Percentiles rank a stretch among this genome's conserved stretches.
Evolutionary conservation across 1,140 invertebrate species (phyloP).

Genomic region (Copidosoma floridanum): DNA sequence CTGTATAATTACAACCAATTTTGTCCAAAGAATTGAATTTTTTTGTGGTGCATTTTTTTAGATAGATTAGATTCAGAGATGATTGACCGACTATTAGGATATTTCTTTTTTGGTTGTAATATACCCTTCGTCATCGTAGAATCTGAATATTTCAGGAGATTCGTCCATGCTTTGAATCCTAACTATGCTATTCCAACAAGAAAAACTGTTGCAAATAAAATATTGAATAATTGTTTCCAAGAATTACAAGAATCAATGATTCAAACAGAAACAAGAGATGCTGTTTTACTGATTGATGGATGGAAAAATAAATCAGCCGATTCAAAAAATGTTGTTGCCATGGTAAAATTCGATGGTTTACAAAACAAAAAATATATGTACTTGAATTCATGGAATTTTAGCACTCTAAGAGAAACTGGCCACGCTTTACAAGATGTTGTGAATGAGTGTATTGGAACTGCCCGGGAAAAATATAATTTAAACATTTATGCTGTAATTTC

Average conservation of each 20-base stretch:
- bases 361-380: background rate
- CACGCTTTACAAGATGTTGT: background rate
- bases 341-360: background rate
- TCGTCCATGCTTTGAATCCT: background rate
- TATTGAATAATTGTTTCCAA: background rate
- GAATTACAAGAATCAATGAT: background rate
- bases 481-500: conserved; percentile 19
- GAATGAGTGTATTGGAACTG: conserved; percentile 5
- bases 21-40: too few species aligned
- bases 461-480: conserved; percentile 14
- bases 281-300: background rate
- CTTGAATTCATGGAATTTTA: background rate
- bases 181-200: background rate
- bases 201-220: background rate
- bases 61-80: too few species aligned
- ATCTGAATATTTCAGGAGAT: background rate
- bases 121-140: background rate
- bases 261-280: too few species aligned
- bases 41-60: too few species aligned
- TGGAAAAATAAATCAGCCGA: background rate
- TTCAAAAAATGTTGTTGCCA: background rate
- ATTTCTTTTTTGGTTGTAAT: too few species aligned
- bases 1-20: too few species aligned
- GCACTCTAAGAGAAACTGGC: background rate
- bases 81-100: too few species aligned